These are phyloP conservation scores for Drosophila prolongata DNA, from an alignment of 2,888 invertebrate species.

Conservation along the genomic window DNA sequence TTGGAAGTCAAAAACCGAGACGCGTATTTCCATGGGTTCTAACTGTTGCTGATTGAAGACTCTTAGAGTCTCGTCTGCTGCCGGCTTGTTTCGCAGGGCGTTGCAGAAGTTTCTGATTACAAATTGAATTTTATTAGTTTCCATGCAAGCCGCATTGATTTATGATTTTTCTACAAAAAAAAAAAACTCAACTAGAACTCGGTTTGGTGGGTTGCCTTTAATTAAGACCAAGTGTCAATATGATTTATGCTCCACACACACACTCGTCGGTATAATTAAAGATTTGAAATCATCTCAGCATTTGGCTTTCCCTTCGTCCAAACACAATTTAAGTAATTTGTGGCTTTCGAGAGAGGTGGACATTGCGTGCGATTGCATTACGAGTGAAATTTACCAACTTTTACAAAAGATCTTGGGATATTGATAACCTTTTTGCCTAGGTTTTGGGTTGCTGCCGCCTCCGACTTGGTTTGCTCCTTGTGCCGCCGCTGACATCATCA, in stretches of 20 bases:
- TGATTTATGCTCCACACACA: slow-evolving; percentile 66
- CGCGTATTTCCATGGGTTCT: slow-evolving; percentile 34
- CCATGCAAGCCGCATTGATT: slow-evolving; percentile 70
- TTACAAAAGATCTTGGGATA: slow-evolving; percentile 67
- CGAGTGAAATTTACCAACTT: slow-evolving; percentile 70
- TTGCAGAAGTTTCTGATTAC: slow-evolving; percentile 64
- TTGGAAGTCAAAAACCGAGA: slow-evolving; percentile 59
- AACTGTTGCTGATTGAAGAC: slow-evolving; percentile 54
- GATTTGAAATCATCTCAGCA: slow-evolving; percentile 54
- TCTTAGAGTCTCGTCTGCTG: slow-evolving; percentile 14
- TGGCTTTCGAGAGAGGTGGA: slow-evolving; percentile 32
- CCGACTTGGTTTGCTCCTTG: slow-evolving; percentile 7
- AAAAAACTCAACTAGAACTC: slow-evolving; percentile 24
- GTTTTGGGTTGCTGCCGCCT: slow-evolving; percentile 51
- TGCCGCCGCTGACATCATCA: slow-evolving; percentile 69
- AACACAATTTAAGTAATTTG: slow-evolving; percentile 19
- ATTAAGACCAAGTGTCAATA: slow-evolving; percentile 68
- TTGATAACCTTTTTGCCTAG: slow-evolving; percentile 75
- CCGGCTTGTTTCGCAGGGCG: slow-evolving; percentile 36
- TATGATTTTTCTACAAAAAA: slow-evolving; percentile 64
- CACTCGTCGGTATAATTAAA: slow-evolving; percentile 50
- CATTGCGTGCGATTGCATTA: slow-evolving; percentile 79
- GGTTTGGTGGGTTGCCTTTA: slow-evolving; percentile 54
- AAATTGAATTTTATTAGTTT: slow-evolving; percentile 76
- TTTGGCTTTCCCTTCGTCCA: slow-evolving; percentile 49